A percentile compares a stretch with the other conserved stretches of the same genome.
Conservation (phyloP, 1,140 invertebrate species). For the Neelides sp. region DNA sequence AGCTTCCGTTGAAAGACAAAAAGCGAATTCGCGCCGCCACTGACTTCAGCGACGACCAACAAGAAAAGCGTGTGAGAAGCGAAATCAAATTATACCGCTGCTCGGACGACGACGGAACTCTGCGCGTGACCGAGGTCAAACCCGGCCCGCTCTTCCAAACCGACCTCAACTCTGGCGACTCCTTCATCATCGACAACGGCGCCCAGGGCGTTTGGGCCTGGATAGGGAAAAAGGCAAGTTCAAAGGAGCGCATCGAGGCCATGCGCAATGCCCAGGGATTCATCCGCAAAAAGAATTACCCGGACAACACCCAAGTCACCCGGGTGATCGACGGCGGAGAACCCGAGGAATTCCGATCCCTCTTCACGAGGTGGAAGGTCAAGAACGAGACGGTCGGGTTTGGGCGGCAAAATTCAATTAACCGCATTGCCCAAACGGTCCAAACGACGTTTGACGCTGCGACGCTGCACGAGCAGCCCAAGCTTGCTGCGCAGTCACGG, state of each 20-base stretch:
- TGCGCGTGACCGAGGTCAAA: constrained; percentile 76
- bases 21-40: constrained; percentile 23
- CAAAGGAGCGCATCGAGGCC: constrained; percentile 58
- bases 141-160: constrained; percentile 61
- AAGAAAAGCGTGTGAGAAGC: constrained; percentile 34
- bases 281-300: constrained; percentile 74
- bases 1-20: constrained; percentile 49
- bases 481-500: constrained; percentile 60
- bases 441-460: constrained; percentile 54
- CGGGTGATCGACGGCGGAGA: constrained; percentile 67
- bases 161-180: constrained; percentile 65
- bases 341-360: constrained; percentile 68
- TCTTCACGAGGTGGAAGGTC: constrained; percentile 64
- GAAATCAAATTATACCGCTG: constrained; percentile 54
- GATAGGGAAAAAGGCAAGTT: constrained; percentile 62
- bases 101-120: constrained; percentile 62
- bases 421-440: constrained; percentile 41
- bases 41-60: constrained; percentile 34
- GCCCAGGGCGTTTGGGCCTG: constrained; percentile 74
- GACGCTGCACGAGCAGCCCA: constrained; percentile 45
- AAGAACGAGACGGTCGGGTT: constrained; percentile 34
- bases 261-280: constrained; percentile 78
- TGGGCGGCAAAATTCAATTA: constrained; percentile 34
- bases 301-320: constrained; percentile 57
- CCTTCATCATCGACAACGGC: constrained; percentile 78